These are phyloP conservation scores for Tachystola acroxantha DNA, from an alignment of 2,888 invertebrate species.

Conservation along the genomic window DNA sequence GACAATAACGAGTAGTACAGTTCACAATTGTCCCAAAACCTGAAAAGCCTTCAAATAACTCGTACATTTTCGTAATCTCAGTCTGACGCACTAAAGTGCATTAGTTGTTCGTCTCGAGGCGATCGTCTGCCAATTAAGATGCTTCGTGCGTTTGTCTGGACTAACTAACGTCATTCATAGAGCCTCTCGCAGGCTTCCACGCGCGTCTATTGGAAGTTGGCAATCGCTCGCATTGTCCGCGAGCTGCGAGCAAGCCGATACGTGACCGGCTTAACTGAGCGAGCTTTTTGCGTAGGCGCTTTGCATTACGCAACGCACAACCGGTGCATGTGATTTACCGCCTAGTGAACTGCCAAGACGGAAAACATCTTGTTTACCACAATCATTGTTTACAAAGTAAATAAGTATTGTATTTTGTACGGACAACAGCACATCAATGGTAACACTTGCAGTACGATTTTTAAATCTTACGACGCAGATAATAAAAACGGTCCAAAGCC, in stretches of 20 bases:
- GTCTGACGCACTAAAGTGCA: no score
- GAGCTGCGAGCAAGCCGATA: constrained; percentile 21
- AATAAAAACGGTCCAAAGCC: no score
- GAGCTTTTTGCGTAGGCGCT: constrained; percentile 30
- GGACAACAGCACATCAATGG: no score
- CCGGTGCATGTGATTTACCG: constrained; percentile 23
- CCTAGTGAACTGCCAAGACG: constrained; percentile 19
- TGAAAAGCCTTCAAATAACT: no score
- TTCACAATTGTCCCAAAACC: no score
- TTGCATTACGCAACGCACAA: constrained; percentile 37
- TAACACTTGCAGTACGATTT: no score
- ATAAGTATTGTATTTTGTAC: no score
- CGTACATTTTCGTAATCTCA: no score
- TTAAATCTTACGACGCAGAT: no score
- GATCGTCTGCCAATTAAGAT: constrained; percentile 5
- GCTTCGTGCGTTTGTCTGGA: constrained; percentile 1
- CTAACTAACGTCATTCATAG: constrained; percentile 10
- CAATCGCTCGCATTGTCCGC: constrained; percentile 9
- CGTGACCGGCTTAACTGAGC: constrained; percentile 36
- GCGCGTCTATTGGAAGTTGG: neutral
- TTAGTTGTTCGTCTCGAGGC: neutral
- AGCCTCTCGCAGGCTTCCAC: neutral
- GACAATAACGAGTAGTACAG: no score
- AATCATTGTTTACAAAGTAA: neutral
- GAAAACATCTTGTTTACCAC: neutral